Percentiles rank a stretch among this genome's conserved stretches.
Conservation (phyloP, 2,113 vertebrate species). For the Nothobranchius kuhntae region DNA sequence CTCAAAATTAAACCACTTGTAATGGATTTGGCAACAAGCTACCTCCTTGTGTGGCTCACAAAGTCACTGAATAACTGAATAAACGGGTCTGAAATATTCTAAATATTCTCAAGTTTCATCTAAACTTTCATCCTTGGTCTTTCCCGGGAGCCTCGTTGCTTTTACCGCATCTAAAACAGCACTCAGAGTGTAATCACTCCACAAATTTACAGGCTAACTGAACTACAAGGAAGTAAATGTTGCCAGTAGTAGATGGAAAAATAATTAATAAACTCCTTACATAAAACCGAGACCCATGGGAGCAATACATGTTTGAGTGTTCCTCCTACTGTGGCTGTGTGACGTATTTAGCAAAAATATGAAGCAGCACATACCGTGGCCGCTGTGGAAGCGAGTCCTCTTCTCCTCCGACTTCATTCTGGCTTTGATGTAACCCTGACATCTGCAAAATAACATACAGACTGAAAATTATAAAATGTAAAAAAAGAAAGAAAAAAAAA, state of each 20-base stretch:
- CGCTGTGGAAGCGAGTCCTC: conserved; percentile 90
- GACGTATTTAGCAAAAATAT: background rate
- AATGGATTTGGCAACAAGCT: too few relatives aligned
- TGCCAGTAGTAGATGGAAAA: background rate
- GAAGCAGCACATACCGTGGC: conserved; percentile 80
- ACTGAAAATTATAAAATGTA: conserved; percentile 1
- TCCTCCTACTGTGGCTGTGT: background rate
- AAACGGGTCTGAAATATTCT: too few relatives aligned
- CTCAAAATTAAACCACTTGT: too few relatives aligned
- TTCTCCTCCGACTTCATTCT: conserved; percentile 98
- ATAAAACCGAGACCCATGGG: background rate
- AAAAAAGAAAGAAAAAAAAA: background rate
- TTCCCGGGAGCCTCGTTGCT: too few relatives aligned
- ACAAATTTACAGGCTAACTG: too few relatives aligned
- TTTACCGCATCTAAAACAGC: too few relatives aligned
- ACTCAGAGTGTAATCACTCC: background rate
- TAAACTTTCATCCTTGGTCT: too few relatives aligned
- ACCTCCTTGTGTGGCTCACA: too few relatives aligned
- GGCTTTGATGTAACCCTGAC: conserved; percentile 97
- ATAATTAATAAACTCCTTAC: background rate
- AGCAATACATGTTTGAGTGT: background rate
- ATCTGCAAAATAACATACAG: conserved; percentile 76
- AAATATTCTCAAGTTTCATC: too few relatives aligned
- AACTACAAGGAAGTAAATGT: background rate
- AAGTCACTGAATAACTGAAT: too few relatives aligned